Evolutionary conservation across 2,797 vertebrate species (phyloP).

Genomic region (Sciurus vulgaris): DNA sequence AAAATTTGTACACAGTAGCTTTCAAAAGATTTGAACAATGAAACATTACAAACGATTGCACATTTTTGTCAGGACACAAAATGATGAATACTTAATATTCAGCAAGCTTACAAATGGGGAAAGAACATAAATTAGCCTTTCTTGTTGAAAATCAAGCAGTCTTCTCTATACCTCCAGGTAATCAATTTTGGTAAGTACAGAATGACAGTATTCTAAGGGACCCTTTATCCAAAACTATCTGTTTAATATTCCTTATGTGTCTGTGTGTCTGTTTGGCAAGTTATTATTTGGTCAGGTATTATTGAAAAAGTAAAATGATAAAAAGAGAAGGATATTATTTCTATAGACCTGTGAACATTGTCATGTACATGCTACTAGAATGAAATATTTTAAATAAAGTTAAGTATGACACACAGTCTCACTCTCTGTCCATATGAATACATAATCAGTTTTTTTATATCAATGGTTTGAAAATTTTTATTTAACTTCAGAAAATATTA

Average conservation of each 20-base stretch:
- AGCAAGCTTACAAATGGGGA: neutral
- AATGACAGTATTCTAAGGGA: neutral
- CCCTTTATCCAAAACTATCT: neutral
- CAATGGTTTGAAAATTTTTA: constrained; percentile 90
- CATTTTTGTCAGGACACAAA: neutral
- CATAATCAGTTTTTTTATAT: constrained; percentile 78
- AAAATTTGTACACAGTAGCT: no score
- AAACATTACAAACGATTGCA: constrained; percentile 13
- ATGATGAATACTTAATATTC: neutral
- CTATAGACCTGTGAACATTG: neutral
- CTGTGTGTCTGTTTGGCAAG: neutral
- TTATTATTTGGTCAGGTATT: neutral
- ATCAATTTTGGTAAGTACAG: neutral
- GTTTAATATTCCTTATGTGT: neutral
- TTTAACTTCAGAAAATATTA: constrained; percentile 90
- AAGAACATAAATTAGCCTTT: neutral
- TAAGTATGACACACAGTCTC: neutral
- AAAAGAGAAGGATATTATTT: neutral
- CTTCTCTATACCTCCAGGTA: neutral
- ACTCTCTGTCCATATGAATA: neutral
- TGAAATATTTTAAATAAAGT: neutral
- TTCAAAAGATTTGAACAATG: neutral
- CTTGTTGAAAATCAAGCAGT: neutral
- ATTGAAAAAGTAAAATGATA: neutral
- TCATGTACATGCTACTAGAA: neutral